These are phyloP conservation scores for Chironex yamaguchii DNA, from an alignment of 30 jellyfish, hydroid and myxozoan genomes.

Conservation along the genomic window DNA sequence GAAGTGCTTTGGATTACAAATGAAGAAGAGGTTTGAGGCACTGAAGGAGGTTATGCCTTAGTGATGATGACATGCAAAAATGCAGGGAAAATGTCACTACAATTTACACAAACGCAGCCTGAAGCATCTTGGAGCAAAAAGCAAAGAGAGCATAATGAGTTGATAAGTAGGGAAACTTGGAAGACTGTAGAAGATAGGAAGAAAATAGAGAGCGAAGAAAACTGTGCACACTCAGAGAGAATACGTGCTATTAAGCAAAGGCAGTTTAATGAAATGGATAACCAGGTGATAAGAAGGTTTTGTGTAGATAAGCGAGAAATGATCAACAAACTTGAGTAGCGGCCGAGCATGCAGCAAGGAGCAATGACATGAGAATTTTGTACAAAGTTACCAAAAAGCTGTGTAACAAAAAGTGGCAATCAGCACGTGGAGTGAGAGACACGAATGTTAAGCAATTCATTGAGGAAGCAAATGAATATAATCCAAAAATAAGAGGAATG, in stretches of 20 bases:
- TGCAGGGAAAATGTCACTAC: neutral
- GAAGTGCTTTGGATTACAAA: neutral
- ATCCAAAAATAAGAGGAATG: neutral
- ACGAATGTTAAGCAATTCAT: neutral
- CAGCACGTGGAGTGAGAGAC: neutral
- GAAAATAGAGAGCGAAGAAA: neutral
- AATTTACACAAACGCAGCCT: neutral
- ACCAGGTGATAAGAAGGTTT: neutral
- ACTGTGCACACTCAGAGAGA: neutral
- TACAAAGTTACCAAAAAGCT: neutral
- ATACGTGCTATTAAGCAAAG: neutral
- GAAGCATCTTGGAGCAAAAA: neutral
- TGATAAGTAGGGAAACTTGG: neutral
- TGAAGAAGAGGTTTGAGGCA: neutral
- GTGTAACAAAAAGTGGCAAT: neutral
- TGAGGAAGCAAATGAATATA: neutral
- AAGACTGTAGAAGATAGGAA: neutral
- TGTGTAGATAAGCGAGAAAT: neutral
- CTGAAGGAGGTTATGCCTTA: neutral
- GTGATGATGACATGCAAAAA: neutral
- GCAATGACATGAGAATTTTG: neutral
- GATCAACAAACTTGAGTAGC: neutral
- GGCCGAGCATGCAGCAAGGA: neutral
- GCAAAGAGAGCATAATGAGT: neutral
- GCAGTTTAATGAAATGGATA: neutral